Evolutionary conservation across 2,888 invertebrate species (phyloP), one percentile per base, ranked within the genome.

Genomic region (Eilema depressum): DNA sequence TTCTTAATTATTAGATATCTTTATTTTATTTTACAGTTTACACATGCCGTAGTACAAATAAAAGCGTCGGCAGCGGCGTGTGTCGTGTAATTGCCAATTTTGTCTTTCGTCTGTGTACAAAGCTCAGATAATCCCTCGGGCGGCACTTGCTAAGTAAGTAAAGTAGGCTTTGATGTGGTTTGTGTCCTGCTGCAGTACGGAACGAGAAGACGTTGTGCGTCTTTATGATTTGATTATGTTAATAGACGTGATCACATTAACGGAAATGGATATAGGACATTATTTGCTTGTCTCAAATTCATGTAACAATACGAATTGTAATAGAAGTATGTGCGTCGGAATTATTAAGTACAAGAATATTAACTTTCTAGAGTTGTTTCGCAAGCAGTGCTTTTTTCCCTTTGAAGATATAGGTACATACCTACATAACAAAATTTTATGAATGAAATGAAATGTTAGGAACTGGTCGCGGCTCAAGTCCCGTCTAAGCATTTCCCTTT

Each of bases 81-180:
- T n/a, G 20, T 53, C 53, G 53, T n/a, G n/a, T 53, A 53, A 53
- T 53, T 53, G 53, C 53, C 53, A 53, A 53, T 53, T 53, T 53
- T n/a, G n/a, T 53, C 53, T 53, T 53, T n/a, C n/a, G 53, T 53
- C n/a, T 53, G 53, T 53, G n/a, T 10, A 53, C 53, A n/a, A 20
- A 53, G 53, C 53, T 53, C 53, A 53, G n/a, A 53, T 53, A n/a
- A 53, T 53, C n/a, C n/a, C 53, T 53, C 47, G 20, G 47, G 47
- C 47, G 47, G 20, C 47, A 53, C 53, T 53, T 53, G 7, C 53
- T 53, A 10, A 53, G 47, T 47, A 20, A 53, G 53, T 53, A 20
- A 53, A 53, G n/a, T n/a, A 53, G 37, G 5, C 53, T 53, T 53
- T 53, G 53, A 53, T 53, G n/a, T 53, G 53, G 53, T 53, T 53